phyloP scores from a whole-genome alignment of 1,140 invertebrate genomes.

The Hycleus phaleratus region DNA sequence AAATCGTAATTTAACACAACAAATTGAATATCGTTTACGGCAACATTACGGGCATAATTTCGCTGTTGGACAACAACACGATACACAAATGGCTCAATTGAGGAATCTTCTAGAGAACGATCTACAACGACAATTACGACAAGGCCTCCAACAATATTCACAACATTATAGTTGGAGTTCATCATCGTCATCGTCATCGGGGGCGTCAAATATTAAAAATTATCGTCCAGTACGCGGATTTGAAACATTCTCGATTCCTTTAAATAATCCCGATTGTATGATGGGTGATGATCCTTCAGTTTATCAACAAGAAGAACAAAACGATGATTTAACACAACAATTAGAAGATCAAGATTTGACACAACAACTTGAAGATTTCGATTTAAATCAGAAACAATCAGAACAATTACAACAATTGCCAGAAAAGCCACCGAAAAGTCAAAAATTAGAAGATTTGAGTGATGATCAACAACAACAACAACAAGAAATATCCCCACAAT shows the following conservation, averaged over 20 bases:
- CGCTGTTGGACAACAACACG: slow-evolving; percentile 12
- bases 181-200: slow-evolving; percentile 17
- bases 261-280: slow-evolving; percentile 1
- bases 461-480: neutral
- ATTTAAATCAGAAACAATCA: too few species aligned
- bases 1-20: slow-evolving; percentile 29
- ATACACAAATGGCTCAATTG: slow-evolving; percentile 21
- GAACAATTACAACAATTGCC: too few species aligned
- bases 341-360: slow-evolving; percentile 2
- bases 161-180: slow-evolving; percentile 15
- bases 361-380: slow-evolving; percentile 2
- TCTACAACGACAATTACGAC: slow-evolving; percentile 27
- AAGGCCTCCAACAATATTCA: slow-evolving; percentile 25
- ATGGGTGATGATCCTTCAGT: neutral
- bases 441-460: neutral
- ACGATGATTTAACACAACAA: neutral
- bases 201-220: neutral
- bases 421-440: neutral
- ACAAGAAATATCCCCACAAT: too few species aligned
- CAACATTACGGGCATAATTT: slow-evolving; percentile 1
- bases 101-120: slow-evolving; percentile 23
- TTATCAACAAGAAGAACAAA: neutral
- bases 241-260: neutral
- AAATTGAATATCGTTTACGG: slow-evolving; percentile 21
- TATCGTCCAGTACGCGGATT: slow-evolving; percentile 9